Conservation (phyloP, 37 sponge, comb jelly and placozoan genomes). For the Dysidea cf. avara region DNA sequence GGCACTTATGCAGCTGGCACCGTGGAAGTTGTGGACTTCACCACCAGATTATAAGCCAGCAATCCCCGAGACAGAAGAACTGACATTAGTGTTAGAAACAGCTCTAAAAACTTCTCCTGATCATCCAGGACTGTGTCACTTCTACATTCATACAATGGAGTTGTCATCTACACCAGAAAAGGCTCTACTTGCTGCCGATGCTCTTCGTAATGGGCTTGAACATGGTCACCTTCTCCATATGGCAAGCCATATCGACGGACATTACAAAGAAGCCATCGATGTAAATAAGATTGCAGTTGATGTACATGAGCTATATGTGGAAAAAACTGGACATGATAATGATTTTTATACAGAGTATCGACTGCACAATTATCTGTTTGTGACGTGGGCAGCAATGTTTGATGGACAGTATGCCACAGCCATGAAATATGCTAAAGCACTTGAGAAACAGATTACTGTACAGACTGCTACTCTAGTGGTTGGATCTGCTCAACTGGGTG, state of each 20-base stretch:
- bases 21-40: slow-evolving; percentile 63
- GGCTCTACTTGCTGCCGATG: too few relatives aligned
- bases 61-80: slow-evolving; percentile 61
- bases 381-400: slow-evolving; percentile 59
- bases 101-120: slow-evolving; percentile 37
- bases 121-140: slow-evolving; percentile 66
- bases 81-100: slow-evolving; percentile 33
- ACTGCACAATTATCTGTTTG: slow-evolving; percentile 63
- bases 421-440: too few relatives aligned
- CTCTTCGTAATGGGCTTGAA: too few relatives aligned
- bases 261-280: slow-evolving; percentile 71
- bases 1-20: slow-evolving; percentile 63
- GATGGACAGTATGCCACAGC: too few relatives aligned
- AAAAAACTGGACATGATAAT: slow-evolving; percentile 20
- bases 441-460: slow-evolving; percentile 65
- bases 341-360: slow-evolving; percentile 55
- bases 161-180: too few relatives aligned
- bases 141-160: slow-evolving; percentile 78
- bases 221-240: slow-evolving; percentile 69
- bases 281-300: slow-evolving; percentile 44
- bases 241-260: slow-evolving; percentile 73
- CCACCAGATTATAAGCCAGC: too few relatives aligned
- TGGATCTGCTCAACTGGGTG: too few relatives aligned
- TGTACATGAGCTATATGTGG: slow-evolving; percentile 37
- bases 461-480: too few relatives aligned